Base-by-base conservation (phyloP, 2,113 vertebrate species). In the Polypterus senegalus region DNA sequence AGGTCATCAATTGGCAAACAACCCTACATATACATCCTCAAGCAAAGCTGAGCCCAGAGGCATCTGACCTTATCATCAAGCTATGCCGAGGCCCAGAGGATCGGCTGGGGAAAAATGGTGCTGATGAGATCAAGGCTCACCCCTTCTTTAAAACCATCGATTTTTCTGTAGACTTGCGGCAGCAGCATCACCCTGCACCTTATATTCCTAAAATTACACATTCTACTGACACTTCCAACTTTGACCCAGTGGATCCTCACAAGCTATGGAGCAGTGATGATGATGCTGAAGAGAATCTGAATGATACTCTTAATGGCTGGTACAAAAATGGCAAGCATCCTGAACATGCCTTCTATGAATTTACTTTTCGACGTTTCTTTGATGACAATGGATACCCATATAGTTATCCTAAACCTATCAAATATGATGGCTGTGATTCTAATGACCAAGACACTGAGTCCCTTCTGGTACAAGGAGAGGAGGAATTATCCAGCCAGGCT, bases 1-100 rank as follows among this genome's bases (percentile, higher is more conserved):
- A 99, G 96, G 95, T 99, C 75, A 98, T 98, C 74, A 97, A 92
- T 81, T 99, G 96, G 96, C 92, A 93, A 75, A 92, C 83, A 65
- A 81, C 89, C 47, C 89, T 99, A 72, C 92, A 94, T 78, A 91
- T 98, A 71, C 96, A 93, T 47, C 81, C 84, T 3, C 87, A 87
- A 59, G 91, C 92, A 76, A 94, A 93, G 74, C 71, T 99, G 73
- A 92, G 89, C 73, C 84, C 94, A 1, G 94, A 95, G 74, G 95
- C 95, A 0, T 95, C 96, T 0, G 95, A 97, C 62, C 89, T 99
- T 63, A 97, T 98, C 45, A 82, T 95, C 11, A 93, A 97, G 66
- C 79, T 99, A 57, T 99, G 96, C 74, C 88, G 93, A 53, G 91
- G 92, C 46, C 94, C 91, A 5, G 93, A 97, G 74, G 96, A 98